Conservation (phyloP, 2,113 vertebrate genomes). For the Calyptomena viridis region DNA sequence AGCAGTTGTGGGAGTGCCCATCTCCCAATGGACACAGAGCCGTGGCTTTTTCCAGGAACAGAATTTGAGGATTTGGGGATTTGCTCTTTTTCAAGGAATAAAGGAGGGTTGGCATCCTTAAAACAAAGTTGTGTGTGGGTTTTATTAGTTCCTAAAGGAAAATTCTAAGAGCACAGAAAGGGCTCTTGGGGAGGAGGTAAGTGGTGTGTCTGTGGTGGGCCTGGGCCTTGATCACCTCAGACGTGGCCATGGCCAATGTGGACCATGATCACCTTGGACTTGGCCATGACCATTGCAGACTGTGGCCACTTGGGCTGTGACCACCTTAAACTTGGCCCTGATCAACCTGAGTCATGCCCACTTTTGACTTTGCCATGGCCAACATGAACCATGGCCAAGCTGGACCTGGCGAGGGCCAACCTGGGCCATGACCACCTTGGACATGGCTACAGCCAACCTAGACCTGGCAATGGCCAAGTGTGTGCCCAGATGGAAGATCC, state of each 20-base stretch:
- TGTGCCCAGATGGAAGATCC: fast-evolving
- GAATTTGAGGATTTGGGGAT: neutral
- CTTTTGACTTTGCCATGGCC: neutral
- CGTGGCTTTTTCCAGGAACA: constrained; percentile 16
- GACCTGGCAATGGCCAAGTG: neutral
- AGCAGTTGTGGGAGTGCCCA: fast-evolving
- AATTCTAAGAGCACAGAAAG: neutral
- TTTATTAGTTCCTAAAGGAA: neutral
- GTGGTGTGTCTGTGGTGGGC: neutral
- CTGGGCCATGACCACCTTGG: neutral
- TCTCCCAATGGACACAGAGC: neutral
- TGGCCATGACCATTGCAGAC: neutral
- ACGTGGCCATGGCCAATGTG: fast-evolving
- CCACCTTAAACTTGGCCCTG: neutral
- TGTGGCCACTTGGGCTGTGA: neutral
- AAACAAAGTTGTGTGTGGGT: neutral
- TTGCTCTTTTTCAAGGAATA: neutral
- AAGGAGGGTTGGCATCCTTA: neutral
- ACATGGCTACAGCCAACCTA: neutral
- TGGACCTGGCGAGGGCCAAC: neutral
- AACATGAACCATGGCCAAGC: neutral
- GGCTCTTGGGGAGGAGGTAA: neutral
- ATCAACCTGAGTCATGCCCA: no score
- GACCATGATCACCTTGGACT: neutral
- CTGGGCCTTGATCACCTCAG: fast-evolving